These are phyloP conservation scores for Chymomyza fuscimana DNA, from an alignment of 2,888 invertebrate genomes.

Conservation along the genomic window DNA sequence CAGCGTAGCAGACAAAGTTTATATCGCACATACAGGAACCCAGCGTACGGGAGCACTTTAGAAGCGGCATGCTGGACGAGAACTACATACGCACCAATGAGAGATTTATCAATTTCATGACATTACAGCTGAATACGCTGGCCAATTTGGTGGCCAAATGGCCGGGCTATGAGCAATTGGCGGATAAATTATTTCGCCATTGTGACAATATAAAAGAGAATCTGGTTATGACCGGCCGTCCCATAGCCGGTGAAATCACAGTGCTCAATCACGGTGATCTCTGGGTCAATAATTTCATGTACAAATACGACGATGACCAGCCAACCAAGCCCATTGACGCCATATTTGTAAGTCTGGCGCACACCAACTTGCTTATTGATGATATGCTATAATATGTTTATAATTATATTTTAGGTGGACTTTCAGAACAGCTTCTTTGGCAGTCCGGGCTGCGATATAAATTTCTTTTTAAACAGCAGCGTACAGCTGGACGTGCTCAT, in stretches of 20 bases:
- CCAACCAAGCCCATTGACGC: conserved; percentile 78
- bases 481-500: conserved; percentile 75
- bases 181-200: conserved; percentile 77
- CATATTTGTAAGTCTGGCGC: conserved; percentile 77
- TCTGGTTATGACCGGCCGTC: conserved; percentile 72
- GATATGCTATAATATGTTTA: neutral
- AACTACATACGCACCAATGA: conserved; percentile 73
- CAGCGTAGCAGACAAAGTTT: neutral
- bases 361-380: neutral
- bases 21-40: conserved; percentile 61
- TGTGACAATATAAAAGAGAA: conserved; percentile 76
- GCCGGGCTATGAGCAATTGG: conserved; percentile 79
- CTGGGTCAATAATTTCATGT: conserved; percentile 82
- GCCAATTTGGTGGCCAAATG: conserved; percentile 79
- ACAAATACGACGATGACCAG: conserved; percentile 78
- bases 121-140: conserved; percentile 70
- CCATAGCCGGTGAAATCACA: conserved; percentile 75
- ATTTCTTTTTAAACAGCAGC: conserved; percentile 79
- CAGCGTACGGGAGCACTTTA: conserved; percentile 67
- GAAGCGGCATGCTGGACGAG: conserved; percentile 76
- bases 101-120: conserved; percentile 74
- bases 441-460: conserved; percentile 79
- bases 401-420: conserved; percentile 63
- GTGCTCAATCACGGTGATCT: conserved; percentile 82
- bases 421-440: conserved; percentile 78